phyloP scores from a whole-genome alignment of 2,888 invertebrate genomes.

The Gortyna flavago region DNA sequence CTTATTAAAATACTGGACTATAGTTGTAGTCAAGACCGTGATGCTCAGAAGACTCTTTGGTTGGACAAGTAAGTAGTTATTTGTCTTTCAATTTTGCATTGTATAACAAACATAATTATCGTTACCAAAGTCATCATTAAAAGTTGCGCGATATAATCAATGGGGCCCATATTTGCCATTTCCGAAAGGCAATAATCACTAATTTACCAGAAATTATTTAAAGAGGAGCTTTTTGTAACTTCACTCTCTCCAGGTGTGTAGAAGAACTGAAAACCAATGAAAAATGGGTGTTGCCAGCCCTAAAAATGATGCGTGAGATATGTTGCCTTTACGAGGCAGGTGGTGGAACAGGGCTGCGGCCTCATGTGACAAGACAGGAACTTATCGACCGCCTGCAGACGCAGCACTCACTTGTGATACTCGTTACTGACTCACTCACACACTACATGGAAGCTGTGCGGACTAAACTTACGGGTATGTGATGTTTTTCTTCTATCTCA shows the following conservation, averaged over 20 bases:
- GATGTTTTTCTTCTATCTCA: background rate
- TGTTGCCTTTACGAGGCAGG: constrained; percentile 97
- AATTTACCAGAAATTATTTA: background rate
- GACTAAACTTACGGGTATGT: constrained; percentile 81
- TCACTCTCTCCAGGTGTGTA: constrained; percentile 91
- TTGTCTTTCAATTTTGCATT: background rate
- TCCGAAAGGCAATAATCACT: background rate
- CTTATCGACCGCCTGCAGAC: constrained; percentile 97
- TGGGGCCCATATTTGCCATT: background rate
- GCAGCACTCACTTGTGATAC: constrained; percentile 97
- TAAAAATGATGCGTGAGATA: constrained; percentile 98
- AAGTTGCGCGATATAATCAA: background rate
- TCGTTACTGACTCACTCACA: constrained; percentile 97
- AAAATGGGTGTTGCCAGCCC: constrained; percentile 97
- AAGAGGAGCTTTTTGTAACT: background rate
- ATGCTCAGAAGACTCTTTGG: constrained; percentile 98
- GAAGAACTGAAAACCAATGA: constrained; percentile 97
- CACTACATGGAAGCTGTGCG: constrained; percentile 97
- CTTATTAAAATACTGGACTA: constrained; percentile 99
- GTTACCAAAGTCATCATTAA: background rate
- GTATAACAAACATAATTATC: background rate
- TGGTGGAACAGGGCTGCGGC: constrained; percentile 87
- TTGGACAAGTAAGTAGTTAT: constrained; percentile 92
- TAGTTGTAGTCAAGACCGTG: constrained; percentile 98
- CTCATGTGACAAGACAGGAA: constrained; percentile 91